Evolutionary conservation across 2,113 vertebrate genomes (phyloP).

Genomic region (Hoplias malabaricus): DNA sequence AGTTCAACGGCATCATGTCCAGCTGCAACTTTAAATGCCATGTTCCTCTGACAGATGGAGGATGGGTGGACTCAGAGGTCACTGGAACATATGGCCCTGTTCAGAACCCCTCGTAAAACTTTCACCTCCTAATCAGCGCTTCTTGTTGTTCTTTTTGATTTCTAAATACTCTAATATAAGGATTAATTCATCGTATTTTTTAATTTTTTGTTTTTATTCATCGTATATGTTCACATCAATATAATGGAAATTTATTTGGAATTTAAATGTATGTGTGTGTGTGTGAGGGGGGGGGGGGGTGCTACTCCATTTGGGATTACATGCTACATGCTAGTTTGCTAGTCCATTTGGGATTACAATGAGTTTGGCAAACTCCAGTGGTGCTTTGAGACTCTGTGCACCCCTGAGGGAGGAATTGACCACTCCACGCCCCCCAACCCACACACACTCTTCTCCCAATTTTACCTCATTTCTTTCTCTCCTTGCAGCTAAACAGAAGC

Average conservation of each 20-base stretch:
- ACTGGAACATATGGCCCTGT: conserved; percentile 3
- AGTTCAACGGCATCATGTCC: not conserved
- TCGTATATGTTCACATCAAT: too few species aligned
- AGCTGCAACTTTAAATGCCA: conserved; percentile 3
- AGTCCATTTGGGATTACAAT: conserved; percentile 23
- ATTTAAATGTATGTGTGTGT: too few species aligned
- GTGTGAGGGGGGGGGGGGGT: too few species aligned
- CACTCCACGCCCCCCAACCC: too few species aligned
- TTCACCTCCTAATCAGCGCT: not conserved
- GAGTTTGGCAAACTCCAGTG: conserved; percentile 28
- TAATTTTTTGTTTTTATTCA: not conserved
- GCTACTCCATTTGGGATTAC: too few species aligned
- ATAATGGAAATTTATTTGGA: too few species aligned
- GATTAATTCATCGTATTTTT: too few species aligned
- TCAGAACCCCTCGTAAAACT: not conserved
- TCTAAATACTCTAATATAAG: too few species aligned
- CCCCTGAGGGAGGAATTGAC: conserved; percentile 30
- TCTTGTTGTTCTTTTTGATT: not conserved
- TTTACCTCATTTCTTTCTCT: conserved; percentile 12
- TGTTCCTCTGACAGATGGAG: not conserved
- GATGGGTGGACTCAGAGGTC: conserved; percentile 9
- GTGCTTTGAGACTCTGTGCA: conserved; percentile 26
- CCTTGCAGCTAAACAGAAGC: conserved; percentile 1
- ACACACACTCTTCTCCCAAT: conserved; percentile 27
- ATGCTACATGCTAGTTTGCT: too few species aligned